Conservation (phyloP, 2,888 invertebrate species). For the Rosalia funebris region DNA sequence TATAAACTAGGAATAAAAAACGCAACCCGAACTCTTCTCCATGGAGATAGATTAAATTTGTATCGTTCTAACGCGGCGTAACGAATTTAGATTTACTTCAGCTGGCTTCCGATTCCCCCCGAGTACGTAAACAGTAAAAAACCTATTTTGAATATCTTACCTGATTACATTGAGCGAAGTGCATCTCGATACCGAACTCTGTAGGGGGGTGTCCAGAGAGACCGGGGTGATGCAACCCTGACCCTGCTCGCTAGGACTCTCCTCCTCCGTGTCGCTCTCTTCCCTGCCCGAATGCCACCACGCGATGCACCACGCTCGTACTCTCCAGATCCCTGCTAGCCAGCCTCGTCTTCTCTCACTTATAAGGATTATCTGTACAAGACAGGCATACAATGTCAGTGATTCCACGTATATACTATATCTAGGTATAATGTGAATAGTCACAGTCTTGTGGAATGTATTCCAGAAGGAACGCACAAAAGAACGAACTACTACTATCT, state of each 20-base stretch:
- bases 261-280: conserved; percentile 82
- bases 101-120: background rate
- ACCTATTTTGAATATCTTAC: conserved; percentile 43
- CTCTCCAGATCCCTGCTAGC: conserved; percentile 55
- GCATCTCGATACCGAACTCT: conserved; percentile 86
- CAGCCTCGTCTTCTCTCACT: conserved; percentile 60
- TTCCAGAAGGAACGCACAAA: too few species aligned
- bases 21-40: too few species aligned
- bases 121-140: conserved; percentile 3
- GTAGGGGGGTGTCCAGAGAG: conserved; percentile 87
- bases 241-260: conserved; percentile 74
- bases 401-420: background rate
- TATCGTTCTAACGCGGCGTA: too few species aligned
- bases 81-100: conserved; percentile 7
- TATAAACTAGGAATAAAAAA: too few species aligned
- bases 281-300: conserved; percentile 93
- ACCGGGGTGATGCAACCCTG: conserved; percentile 82
- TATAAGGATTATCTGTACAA: conserved; percentile 35
- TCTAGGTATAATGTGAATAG: too few species aligned
- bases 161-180: conserved; percentile 84
- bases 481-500: too few species aligned
- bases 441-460: too few species aligned
- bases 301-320: conserved; percentile 84
- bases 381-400: conserved; percentile 12
- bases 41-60: too few species aligned